phyloP scores from a whole-genome alignment of 2,113 vertebrate species.

The Tetrax tetrax region DNA sequence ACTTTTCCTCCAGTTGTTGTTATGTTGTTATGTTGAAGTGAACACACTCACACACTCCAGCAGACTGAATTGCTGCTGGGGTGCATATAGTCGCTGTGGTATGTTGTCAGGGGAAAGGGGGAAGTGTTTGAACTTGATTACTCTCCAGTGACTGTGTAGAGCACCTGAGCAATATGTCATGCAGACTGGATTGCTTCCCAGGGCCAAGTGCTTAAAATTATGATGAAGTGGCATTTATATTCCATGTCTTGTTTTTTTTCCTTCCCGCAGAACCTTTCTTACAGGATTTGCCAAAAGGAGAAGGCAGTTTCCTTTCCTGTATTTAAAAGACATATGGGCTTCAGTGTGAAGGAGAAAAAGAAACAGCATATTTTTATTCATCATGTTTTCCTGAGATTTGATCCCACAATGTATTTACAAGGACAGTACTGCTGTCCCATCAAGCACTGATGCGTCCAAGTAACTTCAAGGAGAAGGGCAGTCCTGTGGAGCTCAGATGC shows the following conservation, averaged over 20 bases:
- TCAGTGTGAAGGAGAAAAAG: neutral
- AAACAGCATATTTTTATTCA: neutral
- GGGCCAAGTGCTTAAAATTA: neutral
- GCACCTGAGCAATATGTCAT: neutral
- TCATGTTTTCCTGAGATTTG: neutral
- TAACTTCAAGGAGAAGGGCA: neutral
- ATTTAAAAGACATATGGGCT: neutral
- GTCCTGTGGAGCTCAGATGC: neutral
- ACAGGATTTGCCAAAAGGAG: conserved; percentile 7
- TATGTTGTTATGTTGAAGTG: too few relatives aligned
- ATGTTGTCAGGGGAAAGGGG: neutral
- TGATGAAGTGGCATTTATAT: conserved; percentile 3
- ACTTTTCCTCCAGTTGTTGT: neutral
- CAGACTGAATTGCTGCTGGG: neutral
- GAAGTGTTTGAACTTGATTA: neutral
- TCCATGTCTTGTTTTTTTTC: neutral
- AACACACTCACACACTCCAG: neutral
- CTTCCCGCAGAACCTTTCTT: neutral
- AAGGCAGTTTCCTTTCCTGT: neutral
- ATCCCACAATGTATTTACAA: neutral
- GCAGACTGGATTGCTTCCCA: neutral
- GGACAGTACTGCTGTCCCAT: neutral
- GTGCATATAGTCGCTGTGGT: neutral
- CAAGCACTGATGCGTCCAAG: neutral
- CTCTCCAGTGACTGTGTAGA: neutral